Base-by-base conservation (phyloP, 2,113 vertebrate species). In the Nestor notabilis region DNA sequence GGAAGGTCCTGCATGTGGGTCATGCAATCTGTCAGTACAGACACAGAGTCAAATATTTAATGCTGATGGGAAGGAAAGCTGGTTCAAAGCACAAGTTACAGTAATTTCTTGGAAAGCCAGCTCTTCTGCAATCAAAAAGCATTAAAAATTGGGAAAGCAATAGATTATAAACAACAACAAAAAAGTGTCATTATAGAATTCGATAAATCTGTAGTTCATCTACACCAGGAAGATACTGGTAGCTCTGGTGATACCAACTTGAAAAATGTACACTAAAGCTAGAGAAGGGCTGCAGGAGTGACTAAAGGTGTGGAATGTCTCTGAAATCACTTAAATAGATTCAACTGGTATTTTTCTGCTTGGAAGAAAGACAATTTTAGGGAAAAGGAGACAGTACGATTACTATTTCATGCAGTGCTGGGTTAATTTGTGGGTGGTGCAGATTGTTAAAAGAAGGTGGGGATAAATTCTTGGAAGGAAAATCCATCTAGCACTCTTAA, bases 1-100 rank as follows among this genome's bases (percentile, higher is more conserved):
- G 13, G 41, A 5, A 0, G 11, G 56, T 33, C 66, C 44, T 35
- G 49, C 5, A 1, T 29, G 11, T 9, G 53, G 7, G 2, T 4
- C 0, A 0, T n/a, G 17, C 46, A 29, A 0, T 39, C 35, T n/a
- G 4, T n/a, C 29, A 4, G 3, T 3, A 5, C 14, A 17, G 52
- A 7, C 52, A 2, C 33, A 29, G 37, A 17, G 27, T 61, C 33
- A 5, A 58, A 58, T 58, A 35, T 20, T 8, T 12, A 28, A 24
- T 2, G 9, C 46, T 75, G n/a, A 13, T 3, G 4, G 21, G 61
- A 65, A 31, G 79, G 43, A 39, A 46, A 33, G 56, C 56, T 35
- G 56, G 33, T 58, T 58, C 56, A 58, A 58, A 58, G 33, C 56
- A 28, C 25, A 24, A 13, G 11, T 66, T 75, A 47, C 19, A 39